Percentiles rank a stretch among this genome's conserved stretches.
Evolutionary conservation across 1,140 invertebrate species (phyloP).

Genomic region (Pseudomyrmex dendroicus): DNA sequence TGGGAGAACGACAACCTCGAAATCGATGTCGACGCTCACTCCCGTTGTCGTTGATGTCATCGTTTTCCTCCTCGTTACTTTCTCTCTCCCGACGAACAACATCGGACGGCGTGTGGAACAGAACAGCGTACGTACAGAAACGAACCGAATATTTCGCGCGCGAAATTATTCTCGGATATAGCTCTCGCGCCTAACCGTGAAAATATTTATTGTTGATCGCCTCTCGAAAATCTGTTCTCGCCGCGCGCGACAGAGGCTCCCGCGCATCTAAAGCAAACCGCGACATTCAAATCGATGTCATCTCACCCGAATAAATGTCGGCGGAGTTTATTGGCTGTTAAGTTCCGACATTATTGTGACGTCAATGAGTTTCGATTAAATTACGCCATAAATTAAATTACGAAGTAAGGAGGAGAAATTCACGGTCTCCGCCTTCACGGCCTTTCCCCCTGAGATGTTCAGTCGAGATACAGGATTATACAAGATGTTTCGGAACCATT

Average conservation of each 20-base stretch:
- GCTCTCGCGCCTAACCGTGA: slow-evolving; percentile 25
- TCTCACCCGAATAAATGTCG: slow-evolving; percentile 2
- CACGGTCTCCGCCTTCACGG: not conserved
- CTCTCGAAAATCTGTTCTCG: not conserved
- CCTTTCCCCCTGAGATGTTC: slow-evolving; percentile 24
- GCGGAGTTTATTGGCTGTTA: slow-evolving; percentile 1
- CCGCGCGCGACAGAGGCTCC: too few species aligned
- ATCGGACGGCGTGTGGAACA: not conserved
- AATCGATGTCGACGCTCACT: slow-evolving; percentile 63
- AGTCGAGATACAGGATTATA: slow-evolving; percentile 39
- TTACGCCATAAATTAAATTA: slow-evolving; percentile 51
- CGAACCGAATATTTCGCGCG: not conserved
- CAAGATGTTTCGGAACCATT: slow-evolving; percentile 31
- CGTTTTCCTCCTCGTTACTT: slow-evolving; percentile 6
- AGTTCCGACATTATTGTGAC: slow-evolving; percentile 33
- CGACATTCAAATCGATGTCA: slow-evolving; percentile 3
- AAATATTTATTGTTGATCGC: slow-evolving; percentile 35
- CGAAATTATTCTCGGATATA: slow-evolving; percentile 26
- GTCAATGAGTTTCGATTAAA: slow-evolving; percentile 49
- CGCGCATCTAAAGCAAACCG: too few species aligned
- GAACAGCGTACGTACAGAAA: not conserved
- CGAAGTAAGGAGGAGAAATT: slow-evolving; percentile 37
- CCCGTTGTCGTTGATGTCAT: slow-evolving; percentile 38
- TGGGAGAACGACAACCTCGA: slow-evolving; percentile 38
- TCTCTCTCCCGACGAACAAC: not conserved